phyloP scores from a whole-genome alignment of 1,140 invertebrate genomes.

The Drosophila sucinea region DNA sequence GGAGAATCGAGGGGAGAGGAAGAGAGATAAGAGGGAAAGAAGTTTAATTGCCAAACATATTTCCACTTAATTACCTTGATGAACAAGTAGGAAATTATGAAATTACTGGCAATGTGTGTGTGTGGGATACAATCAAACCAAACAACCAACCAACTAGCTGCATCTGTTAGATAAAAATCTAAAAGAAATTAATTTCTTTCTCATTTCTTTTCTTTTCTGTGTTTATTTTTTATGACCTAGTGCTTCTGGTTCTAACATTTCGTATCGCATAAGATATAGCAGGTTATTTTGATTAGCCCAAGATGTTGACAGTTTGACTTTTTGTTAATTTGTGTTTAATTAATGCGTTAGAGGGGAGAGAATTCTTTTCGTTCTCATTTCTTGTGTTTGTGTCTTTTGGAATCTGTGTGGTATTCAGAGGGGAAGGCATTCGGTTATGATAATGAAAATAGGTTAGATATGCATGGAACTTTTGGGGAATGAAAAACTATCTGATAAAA shows the following conservation, averaged over 20 bases:
- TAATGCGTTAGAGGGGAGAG: conserved; percentile 46
- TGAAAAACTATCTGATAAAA: conserved; percentile 8
- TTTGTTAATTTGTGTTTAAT: conserved; percentile 68
- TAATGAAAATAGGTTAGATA: conserved; percentile 28
- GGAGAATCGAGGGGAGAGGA: conserved; percentile 2
- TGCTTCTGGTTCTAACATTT: conserved; percentile 25
- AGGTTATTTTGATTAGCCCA: conserved; percentile 66
- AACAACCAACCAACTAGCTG: conserved; percentile 27
- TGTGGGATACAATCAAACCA: not conserved
- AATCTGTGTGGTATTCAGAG: not conserved
- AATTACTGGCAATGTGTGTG: conserved; percentile 33
- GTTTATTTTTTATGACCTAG: conserved; percentile 43
- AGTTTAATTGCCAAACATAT: conserved; percentile 55
- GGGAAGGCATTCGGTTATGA: not conserved
- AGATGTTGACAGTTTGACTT: conserved; percentile 70
- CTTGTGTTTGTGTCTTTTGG: not conserved
- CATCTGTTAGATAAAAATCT: conserved; percentile 55
- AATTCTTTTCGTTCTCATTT: not conserved
- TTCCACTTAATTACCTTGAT: conserved; percentile 48
- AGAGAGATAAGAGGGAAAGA: conserved; percentile 23
- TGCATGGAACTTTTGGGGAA: not conserved
- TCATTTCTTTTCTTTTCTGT: conserved; percentile 18
- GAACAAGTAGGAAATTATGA: conserved; percentile 54
- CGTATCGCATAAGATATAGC: conserved; percentile 53
- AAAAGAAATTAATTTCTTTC: conserved; percentile 36